Conservation (phyloP, 30 jellyfish, hydroid and myxozoan species). For the Phacellophora camtschatica region DNA sequence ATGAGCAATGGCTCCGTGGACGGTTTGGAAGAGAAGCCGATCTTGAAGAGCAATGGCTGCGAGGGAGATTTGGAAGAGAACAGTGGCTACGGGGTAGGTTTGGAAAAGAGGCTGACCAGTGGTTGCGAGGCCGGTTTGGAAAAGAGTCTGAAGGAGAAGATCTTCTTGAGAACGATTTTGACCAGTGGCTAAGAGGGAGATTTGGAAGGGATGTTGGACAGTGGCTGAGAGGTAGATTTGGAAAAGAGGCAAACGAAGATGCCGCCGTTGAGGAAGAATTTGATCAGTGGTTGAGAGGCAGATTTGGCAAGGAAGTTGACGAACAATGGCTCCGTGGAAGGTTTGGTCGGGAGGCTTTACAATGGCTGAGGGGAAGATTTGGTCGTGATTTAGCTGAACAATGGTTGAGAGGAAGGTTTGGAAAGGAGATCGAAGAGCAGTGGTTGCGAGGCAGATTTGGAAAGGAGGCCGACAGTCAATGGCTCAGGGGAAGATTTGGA, state of each 20-base stretch:
- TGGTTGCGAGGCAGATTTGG: constrained; percentile 74
- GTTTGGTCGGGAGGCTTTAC: constrained; percentile 60
- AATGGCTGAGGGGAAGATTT: constrained; percentile 47
- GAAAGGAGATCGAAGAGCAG: constrained; percentile 51
- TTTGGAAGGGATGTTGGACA: constrained; percentile 73
- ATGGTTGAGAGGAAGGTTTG: constrained; percentile 64
- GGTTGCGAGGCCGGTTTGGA: constrained; percentile 87
- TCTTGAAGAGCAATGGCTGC: constrained; percentile 84
- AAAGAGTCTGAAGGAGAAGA: constrained; percentile 75
- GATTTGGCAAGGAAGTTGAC: constrained; percentile 76
- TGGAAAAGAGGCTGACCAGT: constrained; percentile 63
- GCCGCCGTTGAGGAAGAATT: constrained; percentile 66
- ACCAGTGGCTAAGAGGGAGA: constrained; percentile 81
- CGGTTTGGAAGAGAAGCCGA: constrained; percentile 81
- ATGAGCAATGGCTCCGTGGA: constrained; percentile 75
- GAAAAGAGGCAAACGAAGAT: constrained; percentile 43
- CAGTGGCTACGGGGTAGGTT: constrained; percentile 85
- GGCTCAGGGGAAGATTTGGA: constrained; percentile 54
- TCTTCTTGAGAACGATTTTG: constrained; percentile 54
- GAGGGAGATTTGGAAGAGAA: constrained; percentile 84
- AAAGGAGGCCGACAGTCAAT: constrained; percentile 28
- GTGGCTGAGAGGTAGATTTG: constrained; percentile 79
- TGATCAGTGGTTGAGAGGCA: constrained; percentile 78
- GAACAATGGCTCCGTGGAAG: constrained; percentile 51
- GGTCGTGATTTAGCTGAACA: constrained; percentile 56